Percentiles rank a stretch among this genome's conserved stretches.
Evolutionary conservation across 1,140 invertebrate genomes (phyloP).

Genomic region (Drosophila ogumai): DNA sequence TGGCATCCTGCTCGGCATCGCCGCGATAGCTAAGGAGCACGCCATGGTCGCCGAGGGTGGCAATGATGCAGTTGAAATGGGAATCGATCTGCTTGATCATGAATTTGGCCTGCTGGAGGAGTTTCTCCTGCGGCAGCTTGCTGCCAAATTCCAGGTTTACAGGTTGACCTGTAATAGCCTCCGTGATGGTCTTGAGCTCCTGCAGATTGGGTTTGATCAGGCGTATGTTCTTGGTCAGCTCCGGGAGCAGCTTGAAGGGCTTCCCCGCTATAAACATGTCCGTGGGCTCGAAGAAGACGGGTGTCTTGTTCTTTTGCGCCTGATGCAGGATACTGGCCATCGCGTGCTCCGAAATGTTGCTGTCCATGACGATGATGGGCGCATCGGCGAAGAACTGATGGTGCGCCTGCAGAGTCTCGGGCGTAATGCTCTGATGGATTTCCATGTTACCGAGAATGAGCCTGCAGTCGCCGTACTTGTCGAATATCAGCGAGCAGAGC

Average conservation of each 20-base stretch:
- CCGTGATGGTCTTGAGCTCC: slow-evolving; percentile 88
- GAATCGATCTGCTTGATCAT: slow-evolving; percentile 65
- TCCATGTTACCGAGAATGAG: slow-evolving; percentile 94
- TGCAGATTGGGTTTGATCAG: slow-evolving; percentile 90
- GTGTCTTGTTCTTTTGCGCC: slow-evolving; percentile 87
- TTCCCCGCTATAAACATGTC: slow-evolving; percentile 87
- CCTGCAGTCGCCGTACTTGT: slow-evolving; percentile 90
- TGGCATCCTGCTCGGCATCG: slow-evolving; percentile 58
- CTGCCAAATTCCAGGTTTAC: slow-evolving; percentile 18
- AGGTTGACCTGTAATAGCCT: slow-evolving; percentile 42
- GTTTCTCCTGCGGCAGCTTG: slow-evolving; percentile 22
- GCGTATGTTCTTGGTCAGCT: slow-evolving; percentile 85
- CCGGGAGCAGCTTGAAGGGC: slow-evolving; percentile 85
- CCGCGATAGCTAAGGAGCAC: slow-evolving; percentile 85
- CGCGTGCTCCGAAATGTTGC: slow-evolving; percentile 89
- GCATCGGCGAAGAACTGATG: slow-evolving; percentile 86
- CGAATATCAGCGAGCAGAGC: slow-evolving; percentile 91
- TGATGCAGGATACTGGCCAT: slow-evolving; percentile 88
- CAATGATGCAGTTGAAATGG: slow-evolving; percentile 86
- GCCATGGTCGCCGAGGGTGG: slow-evolving; percentile 87
- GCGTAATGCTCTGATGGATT: slow-evolving; percentile 90
- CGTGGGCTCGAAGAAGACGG: slow-evolving; percentile 91
- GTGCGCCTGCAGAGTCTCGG: slow-evolving; percentile 86
- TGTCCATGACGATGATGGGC: slow-evolving; percentile 92
- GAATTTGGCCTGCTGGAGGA: slow-evolving; percentile 44